These are phyloP conservation scores for Hirtodrosophila alboralis DNA, from an alignment of 2,888 invertebrate genomes.

Conservation along the genomic window DNA sequence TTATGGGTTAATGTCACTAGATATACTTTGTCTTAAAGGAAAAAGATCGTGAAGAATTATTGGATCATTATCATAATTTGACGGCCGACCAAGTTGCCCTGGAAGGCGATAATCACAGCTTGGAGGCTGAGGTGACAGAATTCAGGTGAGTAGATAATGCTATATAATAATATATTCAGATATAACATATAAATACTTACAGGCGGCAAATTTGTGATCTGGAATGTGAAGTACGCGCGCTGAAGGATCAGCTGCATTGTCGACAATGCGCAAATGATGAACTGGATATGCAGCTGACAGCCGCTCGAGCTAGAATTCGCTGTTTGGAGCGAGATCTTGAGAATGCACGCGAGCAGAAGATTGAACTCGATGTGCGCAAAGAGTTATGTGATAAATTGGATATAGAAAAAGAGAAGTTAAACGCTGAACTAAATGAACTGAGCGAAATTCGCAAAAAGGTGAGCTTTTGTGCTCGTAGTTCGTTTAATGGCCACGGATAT, in stretches of 20 bases:
- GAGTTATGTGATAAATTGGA: slow-evolving; percentile 88
- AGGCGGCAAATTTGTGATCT: slow-evolving; percentile 85
- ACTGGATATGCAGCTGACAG: slow-evolving; percentile 85
- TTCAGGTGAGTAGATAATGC: slow-evolving; percentile 84
- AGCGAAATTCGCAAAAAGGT: slow-evolving; percentile 82
- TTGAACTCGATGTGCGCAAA: slow-evolving; percentile 86
- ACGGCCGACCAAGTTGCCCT: slow-evolving; percentile 91
- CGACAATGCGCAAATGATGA: slow-evolving; percentile 85
- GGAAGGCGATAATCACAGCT: slow-evolving; percentile 91
- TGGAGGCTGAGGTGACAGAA: slow-evolving; percentile 91
- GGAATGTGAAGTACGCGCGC: slow-evolving; percentile 86
- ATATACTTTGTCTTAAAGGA: slow-evolving; percentile 85
- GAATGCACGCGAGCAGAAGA: slow-evolving; percentile 86
- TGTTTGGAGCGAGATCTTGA: slow-evolving; percentile 88
- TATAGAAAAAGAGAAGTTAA: slow-evolving; percentile 87
- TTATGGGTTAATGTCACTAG: slow-evolving; percentile 39
- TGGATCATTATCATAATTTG: slow-evolving; percentile 91
- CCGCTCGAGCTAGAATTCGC: slow-evolving; percentile 84
- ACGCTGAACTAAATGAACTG: slow-evolving; percentile 85
- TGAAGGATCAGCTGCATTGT: slow-evolving; percentile 87
- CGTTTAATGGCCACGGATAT: neutral
- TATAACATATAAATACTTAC: slow-evolving; percentile 5
- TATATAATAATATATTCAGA: neutral
- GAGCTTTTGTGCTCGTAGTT: slow-evolving; percentile 24
- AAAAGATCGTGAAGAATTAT: slow-evolving; percentile 90